phyloP scores from a whole-genome alignment of 2,113 vertebrate genomes.

The Hippocampus abdominalis region DNA sequence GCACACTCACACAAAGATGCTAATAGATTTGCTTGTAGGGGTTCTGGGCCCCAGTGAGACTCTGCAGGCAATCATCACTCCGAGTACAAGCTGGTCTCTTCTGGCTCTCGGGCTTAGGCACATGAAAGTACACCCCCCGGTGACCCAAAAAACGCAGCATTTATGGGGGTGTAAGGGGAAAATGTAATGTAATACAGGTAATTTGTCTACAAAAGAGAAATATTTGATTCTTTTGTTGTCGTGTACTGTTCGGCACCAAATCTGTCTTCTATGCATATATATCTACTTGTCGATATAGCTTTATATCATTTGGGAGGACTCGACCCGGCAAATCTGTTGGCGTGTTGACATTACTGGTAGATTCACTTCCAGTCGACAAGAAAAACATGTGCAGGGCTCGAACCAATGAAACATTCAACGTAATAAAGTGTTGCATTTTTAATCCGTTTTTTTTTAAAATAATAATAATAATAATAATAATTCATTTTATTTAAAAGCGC shows the following conservation, averaged over 20 bases:
- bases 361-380: neutral
- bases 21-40: conserved; percentile 6
- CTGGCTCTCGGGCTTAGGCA: neutral
- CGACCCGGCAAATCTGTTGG: neutral
- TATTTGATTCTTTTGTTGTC: neutral
- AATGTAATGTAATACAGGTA: conserved; percentile 2
- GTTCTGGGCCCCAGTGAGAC: conserved; percentile 4
- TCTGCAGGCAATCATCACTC: conserved; percentile 1
- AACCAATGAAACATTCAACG: too few relatives aligned
- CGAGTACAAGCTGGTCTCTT: conserved; percentile 3
- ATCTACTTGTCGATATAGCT: neutral
- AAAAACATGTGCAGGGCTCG: too few relatives aligned
- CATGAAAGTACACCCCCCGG: neutral
- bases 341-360: neutral
- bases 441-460: too few relatives aligned
- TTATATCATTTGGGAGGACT: neutral
- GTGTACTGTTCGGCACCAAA: neutral
- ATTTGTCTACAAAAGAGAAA: conserved; percentile 1
- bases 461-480: too few relatives aligned
- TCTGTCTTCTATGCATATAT: neutral
- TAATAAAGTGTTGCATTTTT: too few relatives aligned
- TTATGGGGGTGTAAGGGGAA: neutral
- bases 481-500: too few relatives aligned
- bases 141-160: neutral
- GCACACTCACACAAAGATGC: conserved; percentile 9